Conservation (phyloP, 1,140 invertebrate species). For the Trachymyrmex septentrionalis region DNA sequence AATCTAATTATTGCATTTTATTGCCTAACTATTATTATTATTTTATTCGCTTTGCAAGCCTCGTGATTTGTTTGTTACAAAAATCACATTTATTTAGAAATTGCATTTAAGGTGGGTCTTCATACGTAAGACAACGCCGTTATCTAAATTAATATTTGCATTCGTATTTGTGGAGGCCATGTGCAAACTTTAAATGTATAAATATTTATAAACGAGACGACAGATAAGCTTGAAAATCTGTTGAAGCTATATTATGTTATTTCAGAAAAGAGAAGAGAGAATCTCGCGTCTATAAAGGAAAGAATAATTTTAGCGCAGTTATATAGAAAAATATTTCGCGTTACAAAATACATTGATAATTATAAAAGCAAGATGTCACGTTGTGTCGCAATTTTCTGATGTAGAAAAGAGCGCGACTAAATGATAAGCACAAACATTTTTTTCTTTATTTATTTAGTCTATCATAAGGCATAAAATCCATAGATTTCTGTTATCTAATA, state of each 20-base stretch:
- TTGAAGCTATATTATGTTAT: background rate
- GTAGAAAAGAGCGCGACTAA: background rate
- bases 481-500: constrained; percentile 62
- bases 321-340: background rate
- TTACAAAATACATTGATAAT: background rate
- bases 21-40: background rate
- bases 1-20: background rate
- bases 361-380: background rate
- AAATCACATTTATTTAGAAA: constrained; percentile 21
- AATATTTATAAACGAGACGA: background rate
- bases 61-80: background rate
- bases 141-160: constrained; percentile 30
- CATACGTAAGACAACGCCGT: background rate
- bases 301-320: background rate
- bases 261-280: background rate
- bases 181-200: background rate
- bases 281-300: too few relatives aligned
- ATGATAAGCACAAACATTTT: background rate
- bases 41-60: background rate
- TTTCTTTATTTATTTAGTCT: constrained; percentile 64
- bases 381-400: background rate
- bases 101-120: constrained; percentile 10
- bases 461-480: constrained; percentile 16
- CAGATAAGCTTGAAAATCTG: constrained; percentile 1
- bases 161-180: background rate